These are phyloP conservation scores for Crenichthys baileyi DNA, from an alignment of 2,797 vertebrate genomes.

Conservation along the genomic window DNA sequence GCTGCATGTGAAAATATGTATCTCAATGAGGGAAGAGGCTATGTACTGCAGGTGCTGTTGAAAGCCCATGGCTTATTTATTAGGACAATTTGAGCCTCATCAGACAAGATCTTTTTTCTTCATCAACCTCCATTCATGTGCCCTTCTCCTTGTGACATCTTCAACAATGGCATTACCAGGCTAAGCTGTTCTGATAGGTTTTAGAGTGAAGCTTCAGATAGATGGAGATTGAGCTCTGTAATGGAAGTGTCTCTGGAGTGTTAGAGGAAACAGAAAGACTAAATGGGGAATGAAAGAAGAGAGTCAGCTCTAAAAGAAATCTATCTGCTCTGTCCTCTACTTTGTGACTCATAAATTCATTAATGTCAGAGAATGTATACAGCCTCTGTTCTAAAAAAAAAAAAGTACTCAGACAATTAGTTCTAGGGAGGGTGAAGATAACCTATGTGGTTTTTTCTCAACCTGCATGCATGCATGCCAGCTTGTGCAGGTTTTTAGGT, in stretches of 20 bases:
- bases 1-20: conserved; percentile 29
- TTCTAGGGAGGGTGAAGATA: background rate
- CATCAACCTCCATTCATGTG: conserved; percentile 57
- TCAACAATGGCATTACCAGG: conserved; percentile 64
- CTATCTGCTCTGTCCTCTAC: conserved; percentile 42
- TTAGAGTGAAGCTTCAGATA: conserved; percentile 46
- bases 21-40: conserved; percentile 25
- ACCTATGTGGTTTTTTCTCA: background rate
- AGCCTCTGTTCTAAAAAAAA: conserved; percentile 21
- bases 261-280: conserved; percentile 30
- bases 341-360: conserved; percentile 49
- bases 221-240: conserved; percentile 57
- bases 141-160: conserved; percentile 39
- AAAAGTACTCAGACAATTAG: background rate
- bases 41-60: conserved; percentile 35
- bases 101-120: conserved; percentile 55
- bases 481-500: background rate
- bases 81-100: conserved; percentile 54
- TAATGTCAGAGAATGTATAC: conserved; percentile 42
- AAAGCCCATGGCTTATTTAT: conserved; percentile 46
- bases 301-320: conserved; percentile 48
- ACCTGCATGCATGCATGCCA: background rate
- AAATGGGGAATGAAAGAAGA: conserved; percentile 66
- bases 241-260: conserved; percentile 59
- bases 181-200: conserved; percentile 49